Evolutionary conservation across 2,888 invertebrate genomes (phyloP).

Genomic region (Frankliniella intonsa): DNA sequence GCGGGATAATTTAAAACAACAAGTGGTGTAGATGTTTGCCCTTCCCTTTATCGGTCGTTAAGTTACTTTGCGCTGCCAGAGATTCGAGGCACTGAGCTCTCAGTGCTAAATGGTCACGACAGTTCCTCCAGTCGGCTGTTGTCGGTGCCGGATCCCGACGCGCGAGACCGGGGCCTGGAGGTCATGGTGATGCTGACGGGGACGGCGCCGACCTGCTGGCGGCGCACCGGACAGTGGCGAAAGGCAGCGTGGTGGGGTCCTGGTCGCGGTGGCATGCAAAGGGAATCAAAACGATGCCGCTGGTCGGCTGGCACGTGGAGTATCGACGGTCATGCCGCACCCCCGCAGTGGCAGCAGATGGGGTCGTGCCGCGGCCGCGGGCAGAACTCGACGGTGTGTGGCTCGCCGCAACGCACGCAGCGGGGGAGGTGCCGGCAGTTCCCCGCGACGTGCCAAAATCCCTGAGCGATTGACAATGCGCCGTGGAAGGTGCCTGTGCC

Average conservation of each 20-base stretch:
- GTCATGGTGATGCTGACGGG: conserved; percentile 35
- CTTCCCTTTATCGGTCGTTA: too few relatives aligned
- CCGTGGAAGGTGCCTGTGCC: too few relatives aligned
- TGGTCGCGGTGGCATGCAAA: background rate
- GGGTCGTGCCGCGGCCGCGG: conserved; percentile 50
- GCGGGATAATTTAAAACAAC: too few relatives aligned
- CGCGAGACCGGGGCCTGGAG: background rate
- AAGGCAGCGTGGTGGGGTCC: conserved; percentile 54
- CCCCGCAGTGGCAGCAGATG: conserved; percentile 51
- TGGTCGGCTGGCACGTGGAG: background rate
- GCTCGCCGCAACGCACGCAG: conserved; percentile 53
- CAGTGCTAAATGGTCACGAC: background rate
- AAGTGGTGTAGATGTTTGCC: too few relatives aligned
- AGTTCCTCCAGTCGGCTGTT: background rate
- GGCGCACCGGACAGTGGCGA: conserved; percentile 42
- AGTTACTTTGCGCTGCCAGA: too few relatives aligned
- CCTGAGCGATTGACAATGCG: conserved; percentile 39
- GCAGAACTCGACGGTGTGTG: conserved; percentile 51
- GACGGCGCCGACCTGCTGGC: conserved; percentile 49
- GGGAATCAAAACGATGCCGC: too few relatives aligned
- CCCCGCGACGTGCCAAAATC: conserved; percentile 54
- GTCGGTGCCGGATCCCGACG: background rate
- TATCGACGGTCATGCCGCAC: background rate
- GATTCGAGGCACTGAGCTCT: too few relatives aligned
- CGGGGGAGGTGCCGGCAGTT: conserved; percentile 49